Evolutionary conservation across 30 jellyfish, hydroid and myxozoan genomes (phyloP), one percentile per base, ranked within the genome.

Genomic region (Chironex yamaguchii): DNA sequence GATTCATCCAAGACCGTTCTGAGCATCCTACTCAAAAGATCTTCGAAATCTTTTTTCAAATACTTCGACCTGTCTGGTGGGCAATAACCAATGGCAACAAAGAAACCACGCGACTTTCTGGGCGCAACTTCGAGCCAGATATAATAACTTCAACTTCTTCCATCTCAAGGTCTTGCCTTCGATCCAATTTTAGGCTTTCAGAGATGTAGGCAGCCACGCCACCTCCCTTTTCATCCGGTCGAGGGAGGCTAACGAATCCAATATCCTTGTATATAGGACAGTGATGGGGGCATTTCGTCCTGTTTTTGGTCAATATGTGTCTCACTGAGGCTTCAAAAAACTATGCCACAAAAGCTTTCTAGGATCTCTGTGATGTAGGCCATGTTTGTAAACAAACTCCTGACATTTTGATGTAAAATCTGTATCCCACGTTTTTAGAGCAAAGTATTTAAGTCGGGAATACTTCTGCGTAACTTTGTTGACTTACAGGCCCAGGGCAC

Each of bases 231-330:
- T 91, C 95, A 6, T 62, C 29, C 78, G 32, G 34, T 72, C 91
- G 69, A 20, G 85, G 85, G 14, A 29, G 49, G 71, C 58, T 72
- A 26, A 74, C 70, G 52, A 84, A 84, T 74, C n/a, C 51, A 20
- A 52, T 71, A 84, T 52, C 91, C 91, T 42, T 68, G 91, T 50
- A 84, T 71, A 53, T 21, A 71, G 32, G 22, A 71, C 76, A 71
- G 23, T 17, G 85, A 22, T 52, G 29, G 62, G 29, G 79, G 79
- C 63, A 49, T 63, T 76, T 75, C 79, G 54, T 48, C 79, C 85
- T 70, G 23, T 71, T 71, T 71, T 75, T 66, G n/a, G n/a, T n/a
- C n/a, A n/a, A n/a, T n/a, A n/a, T n/a, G n/a, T n/a, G n/a, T n/a
- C n/a, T n/a, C n/a, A n/a, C n/a, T n/a, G n/a, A n/a, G n/a, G n/a